Conservation (phyloP, 2,888 invertebrate genomes). For the Flexamia atlantica region DNA sequence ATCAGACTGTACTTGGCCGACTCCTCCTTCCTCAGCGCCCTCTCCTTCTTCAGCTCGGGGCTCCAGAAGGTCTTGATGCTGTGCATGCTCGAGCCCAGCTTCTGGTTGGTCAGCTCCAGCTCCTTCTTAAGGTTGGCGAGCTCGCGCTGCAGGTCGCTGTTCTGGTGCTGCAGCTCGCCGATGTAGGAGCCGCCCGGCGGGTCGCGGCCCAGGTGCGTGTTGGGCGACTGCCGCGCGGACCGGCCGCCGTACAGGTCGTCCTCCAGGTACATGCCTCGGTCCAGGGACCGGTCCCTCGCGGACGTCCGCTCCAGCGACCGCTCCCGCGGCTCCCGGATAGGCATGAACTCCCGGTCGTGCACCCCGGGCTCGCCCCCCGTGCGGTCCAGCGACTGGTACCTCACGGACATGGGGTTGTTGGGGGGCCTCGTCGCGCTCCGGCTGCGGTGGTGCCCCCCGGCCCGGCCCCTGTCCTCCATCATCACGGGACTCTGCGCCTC, state of each 20-base stretch:
- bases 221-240: constrained; percentile 85
- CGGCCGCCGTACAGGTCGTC: constrained; percentile 82
- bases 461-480: constrained; percentile 84
- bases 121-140: constrained; percentile 95
- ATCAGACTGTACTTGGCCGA: constrained; percentile 97
- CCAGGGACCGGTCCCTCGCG: constrained; percentile 81
- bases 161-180: constrained; percentile 95
- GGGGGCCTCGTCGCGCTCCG: constrained; percentile 87
- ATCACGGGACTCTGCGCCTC: constrained; percentile 92
- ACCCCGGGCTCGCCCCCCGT: constrained; percentile 75
- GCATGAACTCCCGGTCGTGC: constrained; percentile 92
- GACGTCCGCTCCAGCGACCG: constrained; percentile 81
- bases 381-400: constrained; percentile 86
- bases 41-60: constrained; percentile 98
- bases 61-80: constrained; percentile 99
- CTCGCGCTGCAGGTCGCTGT: constrained; percentile 96
- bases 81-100: constrained; percentile 99
- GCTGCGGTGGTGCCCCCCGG: constrained; percentile 85
- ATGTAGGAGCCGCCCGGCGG: constrained; percentile 79
- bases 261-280: constrained; percentile 83
- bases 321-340: constrained; percentile 87
- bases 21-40: constrained; percentile 97
- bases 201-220: constrained; percentile 79
- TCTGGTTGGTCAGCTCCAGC: constrained; percentile 97
- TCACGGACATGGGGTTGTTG: constrained; percentile 74